Conservation (phyloP, 2,797 vertebrate species). For the Silurus aristotelis region DNA sequence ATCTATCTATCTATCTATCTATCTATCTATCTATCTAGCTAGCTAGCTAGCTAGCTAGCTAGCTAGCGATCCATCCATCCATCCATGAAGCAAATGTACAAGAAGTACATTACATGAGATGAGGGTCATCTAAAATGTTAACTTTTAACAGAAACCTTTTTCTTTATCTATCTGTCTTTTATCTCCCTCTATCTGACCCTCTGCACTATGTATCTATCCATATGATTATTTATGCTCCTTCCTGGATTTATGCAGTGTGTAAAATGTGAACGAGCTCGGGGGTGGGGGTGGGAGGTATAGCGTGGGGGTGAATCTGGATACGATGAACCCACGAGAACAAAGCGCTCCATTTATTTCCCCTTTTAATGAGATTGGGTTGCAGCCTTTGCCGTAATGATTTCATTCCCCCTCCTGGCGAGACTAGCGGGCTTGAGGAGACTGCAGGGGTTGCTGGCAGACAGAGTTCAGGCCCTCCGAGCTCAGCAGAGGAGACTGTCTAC, state of each 20-base stretch:
- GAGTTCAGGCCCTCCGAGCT: background rate
- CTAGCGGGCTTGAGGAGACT: background rate
- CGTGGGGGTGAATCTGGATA: background rate
- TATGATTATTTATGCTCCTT: background rate
- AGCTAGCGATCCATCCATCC: too few relatives aligned
- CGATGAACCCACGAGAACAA: slow-evolving; percentile 61
- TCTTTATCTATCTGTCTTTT: too few relatives aligned
- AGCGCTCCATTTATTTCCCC: slow-evolving; percentile 71
- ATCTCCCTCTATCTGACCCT: background rate
- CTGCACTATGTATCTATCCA: background rate
- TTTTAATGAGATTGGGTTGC: slow-evolving; percentile 68
- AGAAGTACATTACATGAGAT: too few relatives aligned
- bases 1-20: too few relatives aligned
- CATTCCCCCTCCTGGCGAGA: slow-evolving; percentile 61
- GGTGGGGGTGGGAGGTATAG: too few relatives aligned
- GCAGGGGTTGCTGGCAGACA: slow-evolving; percentile 24
- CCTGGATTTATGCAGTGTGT: background rate
- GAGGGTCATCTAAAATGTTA: background rate
- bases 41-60: too few relatives aligned
- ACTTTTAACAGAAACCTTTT: too few relatives aligned
- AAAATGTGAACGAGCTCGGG: background rate
- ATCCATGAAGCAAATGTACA: background rate
- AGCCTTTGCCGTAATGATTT: slow-evolving; percentile 63
- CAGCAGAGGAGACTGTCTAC: background rate
- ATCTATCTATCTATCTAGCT: too few relatives aligned